Evolutionary conservation across 2,797 vertebrate species (phyloP), one percentile per base, ranked within the genome.

Genomic region (Lithobates sylvaticus): DNA sequence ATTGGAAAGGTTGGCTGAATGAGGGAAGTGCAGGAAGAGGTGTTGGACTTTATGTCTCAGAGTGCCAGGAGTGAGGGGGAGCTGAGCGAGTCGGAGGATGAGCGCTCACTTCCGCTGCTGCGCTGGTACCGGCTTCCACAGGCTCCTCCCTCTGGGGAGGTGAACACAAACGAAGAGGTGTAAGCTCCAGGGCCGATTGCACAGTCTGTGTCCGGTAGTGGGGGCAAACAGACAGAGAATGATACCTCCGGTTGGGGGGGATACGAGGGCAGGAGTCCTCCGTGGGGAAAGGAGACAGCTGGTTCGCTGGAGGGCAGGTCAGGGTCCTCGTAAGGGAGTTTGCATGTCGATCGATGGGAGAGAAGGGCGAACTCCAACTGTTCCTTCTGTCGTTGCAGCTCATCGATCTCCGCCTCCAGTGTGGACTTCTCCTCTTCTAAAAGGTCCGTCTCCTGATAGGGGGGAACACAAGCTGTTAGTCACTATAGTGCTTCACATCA

Each of bases 151-250:
- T 99, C 98, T 98, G 98, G 97, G 97, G 97, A 97, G 97, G 97
- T 98, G 97, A 99, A 99, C 94, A 99, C 97, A 98, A 99, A 99
- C 96, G 98, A 97, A 97, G 98, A 98, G 93, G 97, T 97, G 95
- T 96, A 98, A 96, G 97, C 96, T 72, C 80, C 81, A 74, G 44
- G 78, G 72, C 85, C 75, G 78, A 15, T 16, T 67, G 65, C 34
- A 79, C 86, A 87, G 86, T 87, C 86, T 32, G 61, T 73, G 81
- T 87, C 86, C 75, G 69, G 80, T 16, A 78, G 81, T 50, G 80
- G 81, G 39, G 86, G 86, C 81, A 87, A 87, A 87, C 86, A 87
- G 75, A 87, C 23, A 83, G 86, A 61, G 81, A 83, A 87, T 34
- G 86, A 78, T 87, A 87, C 86, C 86, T 93, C 2, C 88, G 81